Conservation (phyloP, 2,797 vertebrate genomes). For the Anolis apletophallus region DNA sequence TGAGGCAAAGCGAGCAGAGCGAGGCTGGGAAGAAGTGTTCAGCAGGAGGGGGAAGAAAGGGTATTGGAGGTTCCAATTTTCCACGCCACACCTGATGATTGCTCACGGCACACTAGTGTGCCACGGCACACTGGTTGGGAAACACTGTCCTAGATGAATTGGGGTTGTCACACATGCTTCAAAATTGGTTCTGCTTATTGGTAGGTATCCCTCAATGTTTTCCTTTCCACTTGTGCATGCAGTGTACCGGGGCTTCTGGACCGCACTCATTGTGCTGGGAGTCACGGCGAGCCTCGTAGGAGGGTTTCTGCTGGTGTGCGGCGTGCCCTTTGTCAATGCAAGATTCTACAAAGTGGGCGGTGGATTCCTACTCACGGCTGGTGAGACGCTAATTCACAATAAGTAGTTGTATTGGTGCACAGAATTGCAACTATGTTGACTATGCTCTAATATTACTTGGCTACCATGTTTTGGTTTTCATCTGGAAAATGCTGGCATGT, state of each 20-base stretch:
- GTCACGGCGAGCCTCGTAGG: slow-evolving; percentile 79
- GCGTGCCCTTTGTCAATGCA: slow-evolving; percentile 84
- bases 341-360: slow-evolving; percentile 84
- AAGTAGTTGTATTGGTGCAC: fast-evolving
- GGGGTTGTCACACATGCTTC: neutral
- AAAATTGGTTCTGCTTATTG: neutral
- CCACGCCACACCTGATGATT: no score
- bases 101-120: no score
- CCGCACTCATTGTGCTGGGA: slow-evolving; percentile 82
- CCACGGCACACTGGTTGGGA: no score
- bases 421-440: fast-evolving
- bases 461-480: no score
- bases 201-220: neutral
- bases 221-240: slow-evolving; percentile 51
- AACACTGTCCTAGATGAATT: no score
- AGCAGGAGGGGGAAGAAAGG: no score
- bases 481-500: no score
- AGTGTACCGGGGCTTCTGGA: slow-evolving; percentile 94
- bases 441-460: no score
- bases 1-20: no score
- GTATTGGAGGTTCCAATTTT: no score
- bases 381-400: slow-evolving; percentile 71
- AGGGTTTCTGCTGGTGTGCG: slow-evolving; percentile 86
- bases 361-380: slow-evolving; percentile 83
- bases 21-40: no score